Evolutionary conservation across 2,888 invertebrate species (phyloP).

Genomic region (Drosophila stalkeri): DNA sequence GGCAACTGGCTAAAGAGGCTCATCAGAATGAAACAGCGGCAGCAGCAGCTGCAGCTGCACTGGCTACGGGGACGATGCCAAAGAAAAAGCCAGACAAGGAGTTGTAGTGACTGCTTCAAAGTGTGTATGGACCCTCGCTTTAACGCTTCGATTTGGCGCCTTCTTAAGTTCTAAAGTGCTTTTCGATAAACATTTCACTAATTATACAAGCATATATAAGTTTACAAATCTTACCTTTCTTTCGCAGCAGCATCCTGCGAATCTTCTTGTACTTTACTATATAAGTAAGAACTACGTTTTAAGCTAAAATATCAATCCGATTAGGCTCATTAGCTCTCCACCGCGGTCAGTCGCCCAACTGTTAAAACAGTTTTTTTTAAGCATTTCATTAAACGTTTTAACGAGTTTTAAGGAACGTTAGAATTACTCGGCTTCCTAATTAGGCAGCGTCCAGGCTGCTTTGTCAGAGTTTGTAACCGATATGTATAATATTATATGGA

Average conservation of each 20-base stretch:
- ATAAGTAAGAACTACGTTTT: slow-evolving; percentile 25
- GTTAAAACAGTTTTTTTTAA: slow-evolving; percentile 9
- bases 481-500: slow-evolving; percentile 43
- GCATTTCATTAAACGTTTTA: slow-evolving; percentile 36
- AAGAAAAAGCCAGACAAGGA: slow-evolving; percentile 75
- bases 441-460: slow-evolving; percentile 21
- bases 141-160: slow-evolving; percentile 17
- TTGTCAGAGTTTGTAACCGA: slow-evolving; percentile 22
- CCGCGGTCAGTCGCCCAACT: slow-evolving; percentile 8
- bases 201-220: slow-evolving; percentile 24
- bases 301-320: slow-evolving; percentile 4
- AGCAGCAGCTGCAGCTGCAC: slow-evolving; percentile 12
- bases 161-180: slow-evolving; percentile 42
- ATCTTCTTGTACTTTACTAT: slow-evolving; percentile 55
- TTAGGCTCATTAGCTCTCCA: slow-evolving; percentile 8
- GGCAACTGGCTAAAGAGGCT: slow-evolving; percentile 79
- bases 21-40: slow-evolving; percentile 65
- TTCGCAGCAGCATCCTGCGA: slow-evolving; percentile 10
- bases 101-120: slow-evolving; percentile 65
- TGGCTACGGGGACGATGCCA: slow-evolving; percentile 29
- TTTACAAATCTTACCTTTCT: slow-evolving; percentile 32
- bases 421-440: slow-evolving; percentile 51
- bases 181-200: slow-evolving; percentile 52
- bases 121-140: slow-evolving; percentile 9
- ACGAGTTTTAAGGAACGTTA: slow-evolving; percentile 9